Base-by-base conservation (phyloP, 2,888 invertebrate genomes). In the Dynastes maya region DNA sequence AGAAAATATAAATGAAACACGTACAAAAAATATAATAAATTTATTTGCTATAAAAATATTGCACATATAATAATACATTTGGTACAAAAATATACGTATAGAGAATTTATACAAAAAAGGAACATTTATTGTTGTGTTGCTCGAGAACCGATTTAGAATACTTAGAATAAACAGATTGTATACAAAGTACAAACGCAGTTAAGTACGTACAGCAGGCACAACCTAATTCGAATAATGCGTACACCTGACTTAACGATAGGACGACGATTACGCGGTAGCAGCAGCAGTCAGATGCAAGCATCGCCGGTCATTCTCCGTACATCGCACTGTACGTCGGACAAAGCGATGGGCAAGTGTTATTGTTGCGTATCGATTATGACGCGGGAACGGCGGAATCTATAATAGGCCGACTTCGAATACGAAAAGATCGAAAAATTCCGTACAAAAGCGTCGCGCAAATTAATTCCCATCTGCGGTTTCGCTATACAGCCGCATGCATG, bases 41-140 rank as follows among this genome's bases (percentile, higher is more conserved):
- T 72, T 27, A 27, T 72, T 61, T 51, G 53, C 13, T 70, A 61
- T 61, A 67, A 65, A 77, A 77, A 77, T 71, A 77, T 77, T 77
- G 77, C 77, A 77, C 77, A 71, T 55, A 70, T 45, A 63, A 32
- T n/a, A 16, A 68, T 77, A 77, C 77, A 77, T 77, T 77, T 77
- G 77, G 77, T 77, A 77, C 55, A 77, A 77, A 77, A 68, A 32
- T 49, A 40, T 45, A 27, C 11, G 27, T 70, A 77, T 63, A 77
- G 51, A 65, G 76, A 53, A 75, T 53, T 40, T 72, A 65, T 76
- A 76, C 64, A 76, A 45, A 77, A 63, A 65, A 77, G 61, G 67
- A 77, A 77, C 61, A 77, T 58, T 58, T 45, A 11, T 45, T 45
- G n/a, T 58, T 6, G n/a, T 22, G 6, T 58, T 8, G 55, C 8